phyloP scores from a whole-genome alignment of 2,797 vertebrate species.

The Eupleurogrammus muticus region DNA sequence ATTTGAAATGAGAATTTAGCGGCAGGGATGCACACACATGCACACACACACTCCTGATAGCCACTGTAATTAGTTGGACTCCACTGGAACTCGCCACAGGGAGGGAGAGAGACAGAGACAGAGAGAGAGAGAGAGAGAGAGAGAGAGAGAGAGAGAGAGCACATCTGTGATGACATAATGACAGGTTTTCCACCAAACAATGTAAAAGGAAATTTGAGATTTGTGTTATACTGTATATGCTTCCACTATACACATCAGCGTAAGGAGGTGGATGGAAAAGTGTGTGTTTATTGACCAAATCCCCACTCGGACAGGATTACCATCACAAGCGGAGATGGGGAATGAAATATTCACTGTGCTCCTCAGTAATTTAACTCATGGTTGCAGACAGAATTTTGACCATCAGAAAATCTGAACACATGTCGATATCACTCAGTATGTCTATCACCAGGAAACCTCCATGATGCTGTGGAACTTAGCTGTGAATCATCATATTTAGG shows the following conservation, averaged over 20 bases:
- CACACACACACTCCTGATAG: constrained; percentile 66
- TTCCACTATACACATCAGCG: neutral
- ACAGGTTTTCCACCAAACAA: constrained; percentile 37
- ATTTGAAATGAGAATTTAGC: constrained; percentile 83
- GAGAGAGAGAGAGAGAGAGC: too few species aligned
- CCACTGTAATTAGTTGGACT: constrained; percentile 82
- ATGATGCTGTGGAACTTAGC: too few species aligned
- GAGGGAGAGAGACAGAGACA: constrained; percentile 31
- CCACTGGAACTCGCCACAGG: constrained; percentile 75
- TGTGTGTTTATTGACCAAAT: neutral
- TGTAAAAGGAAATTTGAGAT: constrained; percentile 20
- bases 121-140: constrained; percentile 28
- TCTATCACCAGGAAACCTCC: too few species aligned
- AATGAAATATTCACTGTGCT: too few species aligned
- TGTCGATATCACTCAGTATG: too few species aligned
- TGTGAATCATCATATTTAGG: too few species aligned
- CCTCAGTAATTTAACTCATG: too few species aligned
- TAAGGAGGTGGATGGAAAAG: neutral
- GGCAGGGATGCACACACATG: constrained; percentile 61
- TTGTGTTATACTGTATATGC: constrained; percentile 1
- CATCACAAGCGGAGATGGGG: too few species aligned
- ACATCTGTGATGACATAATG: constrained; percentile 27
- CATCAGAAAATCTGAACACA: too few species aligned
- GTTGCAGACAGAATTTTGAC: too few species aligned
- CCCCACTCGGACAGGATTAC: too few species aligned